Evolutionary conservation across 2,113 vertebrate species (phyloP), one percentile per base, ranked within the genome.

Genomic region (Rallus limicola): DNA sequence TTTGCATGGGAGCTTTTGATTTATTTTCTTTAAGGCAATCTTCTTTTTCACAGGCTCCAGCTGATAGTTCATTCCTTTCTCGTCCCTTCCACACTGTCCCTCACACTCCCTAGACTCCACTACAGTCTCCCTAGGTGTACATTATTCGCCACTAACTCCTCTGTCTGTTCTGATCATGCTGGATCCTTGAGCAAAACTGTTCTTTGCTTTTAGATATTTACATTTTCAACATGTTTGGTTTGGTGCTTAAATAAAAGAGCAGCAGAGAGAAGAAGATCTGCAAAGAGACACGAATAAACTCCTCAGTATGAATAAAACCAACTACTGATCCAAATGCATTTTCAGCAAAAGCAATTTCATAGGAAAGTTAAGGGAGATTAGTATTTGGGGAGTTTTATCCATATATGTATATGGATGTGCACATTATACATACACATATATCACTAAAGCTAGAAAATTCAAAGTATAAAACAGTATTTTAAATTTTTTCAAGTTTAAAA

Each of bases 141-240:
- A 10, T 44, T 23, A 36, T 38, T 93, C 28, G 69, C 38, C 58
- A 69, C 17, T 64, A 86, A 88, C 18, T 78, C 68, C 42, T 77
- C 85, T 56, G 50, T 71, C 71, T 83, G 83, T 86, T 64, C 34
- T 69, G 69, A 70, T 83, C 72, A 38, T 44, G 38, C 76, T 65
- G 82, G 60, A 83, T 92, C 88, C 69, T 91, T 84, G 44, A 86
- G 65, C 36, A 88, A 86, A 93, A 1, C 62, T 36, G 7, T 56
- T 93, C 71, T 93, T 91, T 7, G 7, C 60, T 95, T 86, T 65
- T 9, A 80, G 80, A 58, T 86, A 93, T 88, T 92, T 93, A 53
- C 70, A 79, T 92, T 96, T 93, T 84, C 76, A 86, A 60, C 15
- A 23, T 64, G 28, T 78, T 83, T 92, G 77, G 34, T 65, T 96